A percentile compares a stretch with the other conserved stretches of the same genome.
phyloP scores from a whole-genome alignment of 2,888 invertebrate genomes.

The Elaeidobius kamerunicus region DNA sequence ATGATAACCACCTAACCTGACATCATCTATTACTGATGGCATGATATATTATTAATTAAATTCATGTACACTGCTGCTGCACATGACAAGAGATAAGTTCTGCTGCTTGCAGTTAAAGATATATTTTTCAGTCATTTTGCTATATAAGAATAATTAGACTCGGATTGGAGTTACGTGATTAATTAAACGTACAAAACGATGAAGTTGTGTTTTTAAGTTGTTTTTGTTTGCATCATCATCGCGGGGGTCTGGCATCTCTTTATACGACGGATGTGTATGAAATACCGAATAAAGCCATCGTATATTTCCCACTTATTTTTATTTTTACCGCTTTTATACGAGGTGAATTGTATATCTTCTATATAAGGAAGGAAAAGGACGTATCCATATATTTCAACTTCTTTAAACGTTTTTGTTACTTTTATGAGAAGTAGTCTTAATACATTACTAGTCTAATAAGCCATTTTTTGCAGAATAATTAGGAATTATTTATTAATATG shows the following conservation, averaged over 20 bases:
- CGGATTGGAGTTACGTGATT: slow-evolving; percentile 1
- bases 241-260: slow-evolving; percentile 7
- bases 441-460: no score
- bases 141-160: slow-evolving; percentile 1
- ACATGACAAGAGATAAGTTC: neutral
- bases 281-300: neutral
- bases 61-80: neutral
- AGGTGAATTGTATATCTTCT: no score
- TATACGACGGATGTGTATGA: neutral
- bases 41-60: slow-evolving; percentile 6
- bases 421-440: no score
- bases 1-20: neutral
- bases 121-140: slow-evolving; percentile 1
- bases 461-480: no score
- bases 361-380: no score
- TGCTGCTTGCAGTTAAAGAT: slow-evolving; percentile 4
- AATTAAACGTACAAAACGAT: slow-evolving; percentile 7
- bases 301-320: neutral
- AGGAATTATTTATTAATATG: no score
- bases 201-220: slow-evolving; percentile 3
- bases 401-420: no score
- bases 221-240: slow-evolving; percentile 3
- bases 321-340: no score
- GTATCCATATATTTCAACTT: no score
- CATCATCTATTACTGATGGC: neutral